Base-by-base conservation (phyloP, 2,113 vertebrate genomes). In the Hoplias malabaricus region DNA sequence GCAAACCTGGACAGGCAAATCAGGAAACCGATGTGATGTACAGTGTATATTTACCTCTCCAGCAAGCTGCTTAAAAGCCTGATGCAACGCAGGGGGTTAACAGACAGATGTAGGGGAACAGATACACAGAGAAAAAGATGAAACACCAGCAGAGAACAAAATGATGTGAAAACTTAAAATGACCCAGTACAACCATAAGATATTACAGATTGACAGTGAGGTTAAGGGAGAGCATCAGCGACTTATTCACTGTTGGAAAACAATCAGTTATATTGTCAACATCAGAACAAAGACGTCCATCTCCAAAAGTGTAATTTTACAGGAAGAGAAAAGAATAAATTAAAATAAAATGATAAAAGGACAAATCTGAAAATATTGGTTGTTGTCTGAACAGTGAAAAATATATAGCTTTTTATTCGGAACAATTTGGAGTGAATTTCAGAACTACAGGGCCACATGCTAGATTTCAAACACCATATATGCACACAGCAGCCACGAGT, bases 51-150 rank as follows among this genome's bases (percentile, higher is more conserved):
- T 85, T 86, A 86, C 85, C 85, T 86, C 83, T 86, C 85, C 79
- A 86, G 78, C 73, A 85, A 81, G 75, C 85, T 84, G 84, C 85
- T 86, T 83, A 86, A 84, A 79, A 86, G 83, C 69, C 85, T 86
- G 81, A 80, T 4, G 77, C 56, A 43, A 82, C 73, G 69, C 80
- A 69, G 53, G 73, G 62, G 38, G 63, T 79, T 75, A 69, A 80
- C 61, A 76, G 74, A 84, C 74, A 78, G 77, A 80, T 73, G 83
- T 54, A 69, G 66, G 74, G 78, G 79, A 71, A 75, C 46, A 73
- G 72, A 83, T 71, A 82, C 56, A 77, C 65, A 73, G 31, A 73
- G 79, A 82, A 40, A 83, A 62, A 78, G 62, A 77, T 81, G 73
- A 81, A 81, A 75, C 81, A 83, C 75, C 80, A 77, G 72, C 70